Conservation (phyloP, 2,888 invertebrate species). For the Caenorhabditis virilis region DNA sequence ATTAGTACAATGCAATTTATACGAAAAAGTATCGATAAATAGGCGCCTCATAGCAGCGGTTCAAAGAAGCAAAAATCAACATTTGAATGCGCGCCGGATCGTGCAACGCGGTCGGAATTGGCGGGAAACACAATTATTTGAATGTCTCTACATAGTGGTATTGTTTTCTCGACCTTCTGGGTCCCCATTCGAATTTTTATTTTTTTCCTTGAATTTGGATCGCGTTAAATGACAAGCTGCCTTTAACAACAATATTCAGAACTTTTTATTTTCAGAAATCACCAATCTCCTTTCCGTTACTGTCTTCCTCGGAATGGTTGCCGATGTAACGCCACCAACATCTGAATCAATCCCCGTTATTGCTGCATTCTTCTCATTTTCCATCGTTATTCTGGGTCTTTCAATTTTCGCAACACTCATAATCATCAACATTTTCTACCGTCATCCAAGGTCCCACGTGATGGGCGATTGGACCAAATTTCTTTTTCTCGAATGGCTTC, state of each 20-base stretch:
- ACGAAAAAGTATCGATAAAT: too few relatives aligned
- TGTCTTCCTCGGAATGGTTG: constrained; percentile 95
- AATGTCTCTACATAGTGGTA: too few relatives aligned
- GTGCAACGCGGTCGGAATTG: too few relatives aligned
- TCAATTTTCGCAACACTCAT: constrained; percentile 67
- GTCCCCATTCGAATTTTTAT: too few relatives aligned
- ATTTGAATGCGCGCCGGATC: too few relatives aligned
- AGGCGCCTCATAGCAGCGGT: too few relatives aligned
- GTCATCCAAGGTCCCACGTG: constrained; percentile 63
- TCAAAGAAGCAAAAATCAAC: too few relatives aligned
- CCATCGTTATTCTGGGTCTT: constrained; percentile 58
- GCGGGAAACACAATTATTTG: too few relatives aligned
- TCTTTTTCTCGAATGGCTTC: constrained; percentile 56
- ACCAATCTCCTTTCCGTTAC: constrained; percentile 82
- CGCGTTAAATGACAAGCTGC: too few relatives aligned
- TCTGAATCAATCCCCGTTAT: constrained; percentile 98
- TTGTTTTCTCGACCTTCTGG: too few relatives aligned
- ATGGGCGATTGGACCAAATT: constrained; percentile 59
- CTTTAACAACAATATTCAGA: too few relatives aligned
- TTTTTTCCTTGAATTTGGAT: neutral
- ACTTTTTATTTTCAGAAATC: constrained; percentile 54
- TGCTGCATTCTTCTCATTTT: constrained; percentile 72
- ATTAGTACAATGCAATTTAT: too few relatives aligned
- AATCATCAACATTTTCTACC: constrained; percentile 65
- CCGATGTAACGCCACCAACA: constrained; percentile 95